phyloP scores from a whole-genome alignment of 1,140 invertebrate species.

The Bombus sylvicola region DNA sequence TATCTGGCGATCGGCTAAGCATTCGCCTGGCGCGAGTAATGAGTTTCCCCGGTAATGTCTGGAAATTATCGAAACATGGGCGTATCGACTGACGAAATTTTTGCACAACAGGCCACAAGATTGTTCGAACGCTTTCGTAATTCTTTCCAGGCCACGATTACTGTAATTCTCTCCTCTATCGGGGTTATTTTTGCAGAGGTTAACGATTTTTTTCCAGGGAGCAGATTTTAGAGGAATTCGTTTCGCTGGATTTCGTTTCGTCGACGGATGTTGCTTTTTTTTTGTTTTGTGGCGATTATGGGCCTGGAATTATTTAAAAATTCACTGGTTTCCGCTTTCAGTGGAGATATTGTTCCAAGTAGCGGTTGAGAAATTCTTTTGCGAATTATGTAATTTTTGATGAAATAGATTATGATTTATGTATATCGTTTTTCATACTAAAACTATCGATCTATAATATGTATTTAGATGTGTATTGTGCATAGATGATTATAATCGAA shows the following conservation, averaged over 20 bases:
- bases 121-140: slow-evolving; percentile 3
- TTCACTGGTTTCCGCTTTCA: background rate
- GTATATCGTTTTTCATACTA: background rate
- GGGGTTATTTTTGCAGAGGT: background rate
- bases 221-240: background rate
- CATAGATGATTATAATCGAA: too few species aligned
- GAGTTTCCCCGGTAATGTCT: slow-evolving; percentile 30
- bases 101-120: slow-evolving; percentile 1
- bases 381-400: background rate
- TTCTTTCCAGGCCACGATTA: background rate
- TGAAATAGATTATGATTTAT: background rate
- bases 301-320: background rate
- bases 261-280: slow-evolving; percentile 5
- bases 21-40: slow-evolving; percentile 71
- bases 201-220: background rate
- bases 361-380: background rate
- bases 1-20: slow-evolving; percentile 68
- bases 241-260: background rate
- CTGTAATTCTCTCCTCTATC: background rate
- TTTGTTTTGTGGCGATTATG: too few species aligned
- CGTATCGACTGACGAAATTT: slow-evolving; percentile 27
- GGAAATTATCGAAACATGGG: slow-evolving; percentile 23
- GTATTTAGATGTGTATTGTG: too few species aligned
- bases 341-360: background rate
- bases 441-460: too few species aligned